Evolutionary conservation across 2,113 vertebrate genomes (phyloP), one percentile per base, ranked within the genome.

Genomic region (Atlantisia rogersi): DNA sequence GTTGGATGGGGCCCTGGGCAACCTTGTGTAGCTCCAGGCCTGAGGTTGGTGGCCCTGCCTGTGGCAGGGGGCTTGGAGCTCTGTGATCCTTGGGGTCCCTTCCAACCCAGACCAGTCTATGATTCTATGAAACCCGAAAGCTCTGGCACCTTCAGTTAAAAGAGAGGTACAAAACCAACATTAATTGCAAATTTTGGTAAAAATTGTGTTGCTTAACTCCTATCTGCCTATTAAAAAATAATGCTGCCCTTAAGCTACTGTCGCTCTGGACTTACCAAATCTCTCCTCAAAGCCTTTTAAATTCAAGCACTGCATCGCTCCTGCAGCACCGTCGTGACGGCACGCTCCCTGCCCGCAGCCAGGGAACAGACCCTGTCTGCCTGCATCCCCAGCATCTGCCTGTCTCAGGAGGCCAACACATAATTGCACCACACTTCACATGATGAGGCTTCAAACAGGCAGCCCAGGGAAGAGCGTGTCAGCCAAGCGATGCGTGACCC

Each of bases 401-500:
- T 2, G 9, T 26, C 75, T 42, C 60, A 1, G 84, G 64, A 59
- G 59, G 26, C 18, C 91, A 81, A 6, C 29, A 7, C 39, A 83
- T 64, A 42, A 88, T 50, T 55, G 46, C 69, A 39, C 31, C 40
- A 7, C 42, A 4, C 52, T 89, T 28, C 46, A 55, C 69, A 65
- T 46, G 39, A 25, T 3, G 15, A 31, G 69, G 31, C 35, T 68
- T 42, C 56, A 48, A 40, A 35, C 42, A n/a, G 31, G 75, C 64
- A 60, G 77, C 74, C 44, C 59, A 80, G 6, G 15, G 50, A 78
- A 31, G 60, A 53, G 19, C 18, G 1, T 6, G 6, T 13, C 8
- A 71, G 78, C 40, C 18, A 21, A 48, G 24, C 3, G 3, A 6
- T 11, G 31, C 1, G 12, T 0, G 17, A 18, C 3, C 31, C 59